phyloP scores from a whole-genome alignment of 1,140 invertebrate genomes.

The Alviniconcha marisindica region DNA sequence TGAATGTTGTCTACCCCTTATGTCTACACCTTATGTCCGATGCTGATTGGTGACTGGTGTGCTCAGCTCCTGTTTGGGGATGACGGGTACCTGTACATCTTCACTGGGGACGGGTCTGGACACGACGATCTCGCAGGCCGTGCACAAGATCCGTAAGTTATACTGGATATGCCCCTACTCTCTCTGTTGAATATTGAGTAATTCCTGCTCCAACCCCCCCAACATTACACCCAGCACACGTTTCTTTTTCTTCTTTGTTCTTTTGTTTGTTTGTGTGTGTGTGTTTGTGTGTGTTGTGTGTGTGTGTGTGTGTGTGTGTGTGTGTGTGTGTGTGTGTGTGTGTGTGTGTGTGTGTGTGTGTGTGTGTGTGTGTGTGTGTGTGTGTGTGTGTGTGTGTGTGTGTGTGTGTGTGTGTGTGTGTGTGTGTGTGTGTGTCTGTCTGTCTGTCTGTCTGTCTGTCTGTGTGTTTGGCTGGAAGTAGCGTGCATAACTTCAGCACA shows the following conservation, averaged over 20 bases:
- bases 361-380: neutral
- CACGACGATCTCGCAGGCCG: conserved; percentile 49
- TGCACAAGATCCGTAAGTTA: conserved; percentile 65
- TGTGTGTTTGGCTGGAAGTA: no score
- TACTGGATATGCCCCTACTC: no score
- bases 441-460: no score
- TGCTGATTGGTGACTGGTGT: conserved; percentile 2
- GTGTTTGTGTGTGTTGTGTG: neutral
- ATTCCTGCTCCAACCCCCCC: no score
- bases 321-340: neutral
- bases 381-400: neutral
- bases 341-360: conserved; percentile 14
- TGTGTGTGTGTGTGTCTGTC: neutral
- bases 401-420: conserved; percentile 1
- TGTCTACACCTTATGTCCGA: no score
- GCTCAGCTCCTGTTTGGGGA: conserved; percentile 69
- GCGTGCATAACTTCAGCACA: no score
- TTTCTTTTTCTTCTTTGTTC: no score
- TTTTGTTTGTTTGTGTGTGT: neutral
- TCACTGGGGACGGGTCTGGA: conserved; percentile 67
- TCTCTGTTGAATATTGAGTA: no score
- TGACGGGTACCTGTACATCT: conserved; percentile 69
- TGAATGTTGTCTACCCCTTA: no score
- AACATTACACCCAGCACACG: no score
- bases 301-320: neutral